Conservation (phyloP, 2,113 vertebrate genomes). For the Synodontis membranacea region DNA sequence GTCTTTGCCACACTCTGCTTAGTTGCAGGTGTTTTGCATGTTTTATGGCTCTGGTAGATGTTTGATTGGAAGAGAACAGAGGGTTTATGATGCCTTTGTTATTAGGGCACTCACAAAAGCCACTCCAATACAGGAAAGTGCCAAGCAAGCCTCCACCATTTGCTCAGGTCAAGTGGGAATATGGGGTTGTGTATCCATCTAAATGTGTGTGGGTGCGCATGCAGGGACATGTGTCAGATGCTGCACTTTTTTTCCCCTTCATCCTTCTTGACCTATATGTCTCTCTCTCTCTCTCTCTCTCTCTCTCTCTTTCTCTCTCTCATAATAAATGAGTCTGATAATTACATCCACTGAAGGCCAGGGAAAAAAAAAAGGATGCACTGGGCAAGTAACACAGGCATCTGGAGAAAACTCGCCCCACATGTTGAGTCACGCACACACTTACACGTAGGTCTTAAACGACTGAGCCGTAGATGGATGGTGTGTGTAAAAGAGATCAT, state of each 20-base stretch:
- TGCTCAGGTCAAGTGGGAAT: conserved; percentile 10
- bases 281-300: conserved; percentile 16
- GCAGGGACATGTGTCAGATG: not conserved
- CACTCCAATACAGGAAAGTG: not conserved
- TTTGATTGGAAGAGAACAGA: conserved; percentile 26
- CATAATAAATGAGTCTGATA: conserved; percentile 54
- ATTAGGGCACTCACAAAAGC: conserved; percentile 6
- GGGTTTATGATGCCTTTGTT: conserved; percentile 25
- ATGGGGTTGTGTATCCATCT: conserved; percentile 4
- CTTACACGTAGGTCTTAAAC: conserved; percentile 28
- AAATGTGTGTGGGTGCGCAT: not conserved
- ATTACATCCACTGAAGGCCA: conserved; percentile 66
- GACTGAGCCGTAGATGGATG: not conserved
- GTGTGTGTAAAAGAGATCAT: conserved; percentile 39
- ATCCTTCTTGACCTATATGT: conserved; percentile 20
- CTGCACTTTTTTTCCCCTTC: not conserved
- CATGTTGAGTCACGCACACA: conserved; percentile 56
- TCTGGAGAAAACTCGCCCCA: conserved; percentile 60
- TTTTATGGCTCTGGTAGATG: conserved; percentile 36
- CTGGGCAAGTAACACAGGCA: conserved; percentile 62
- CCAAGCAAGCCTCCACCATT: not conserved
- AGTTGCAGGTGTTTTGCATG: conserved; percentile 29
- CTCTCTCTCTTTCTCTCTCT: conserved; percentile 2
- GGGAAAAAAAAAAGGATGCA: conserved; percentile 56
- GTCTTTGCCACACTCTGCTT: conserved; percentile 19